Base-by-base conservation (phyloP, 2,797 vertebrate genomes). In the Manis pentadactyla region DNA sequence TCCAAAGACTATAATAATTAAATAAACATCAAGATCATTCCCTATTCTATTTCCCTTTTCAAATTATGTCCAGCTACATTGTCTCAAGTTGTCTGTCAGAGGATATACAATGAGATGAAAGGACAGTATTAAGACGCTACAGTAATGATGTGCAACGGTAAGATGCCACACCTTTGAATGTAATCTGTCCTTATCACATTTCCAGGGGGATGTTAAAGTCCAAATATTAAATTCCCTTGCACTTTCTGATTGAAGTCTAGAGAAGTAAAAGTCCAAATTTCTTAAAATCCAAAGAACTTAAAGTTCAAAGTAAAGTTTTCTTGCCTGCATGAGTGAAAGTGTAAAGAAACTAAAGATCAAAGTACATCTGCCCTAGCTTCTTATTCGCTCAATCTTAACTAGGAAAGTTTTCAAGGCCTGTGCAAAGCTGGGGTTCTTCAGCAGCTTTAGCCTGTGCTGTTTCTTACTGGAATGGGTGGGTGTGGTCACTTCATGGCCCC, bases 261-360 rank as follows among this genome's bases (percentile, higher is more conserved):
- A 85, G 21, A 88, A 87, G 84, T 93, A 29, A 94, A 96, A 90
- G 57, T 83, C 18, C 25, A 94, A 66, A 89, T 93, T 93, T 93
- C 61, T 75, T 90, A 73, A 93, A 69, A 49, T 93, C 27, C 78
- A 81, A 93, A 87, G 57, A 87, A 93, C 61, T 90, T 96, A 63
- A 91, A 92, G 18, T 89, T 82, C 34, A 83, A 93, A 83, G 51
- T 82, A 90, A 93, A 91, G 31, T 57, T 86, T 93, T 37, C 31
- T 68, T 88, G 23, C 37, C 59, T 12, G 27, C 84, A 29, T 42
- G 53, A 97, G 27, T 81, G 84, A 94, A 97, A 87, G 18, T 89
- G 92, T 63, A 87, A 89, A 95, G 46, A 89, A 53, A 89, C 89
- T 64, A 88, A 94, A 77, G 68, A 83, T 46, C n/a, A 89, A 94